A percentile compares a stretch with the other conserved stretches of the same genome.
Conservation (phyloP, 1,140 invertebrate genomes). For the Drosophila cardini region DNA sequence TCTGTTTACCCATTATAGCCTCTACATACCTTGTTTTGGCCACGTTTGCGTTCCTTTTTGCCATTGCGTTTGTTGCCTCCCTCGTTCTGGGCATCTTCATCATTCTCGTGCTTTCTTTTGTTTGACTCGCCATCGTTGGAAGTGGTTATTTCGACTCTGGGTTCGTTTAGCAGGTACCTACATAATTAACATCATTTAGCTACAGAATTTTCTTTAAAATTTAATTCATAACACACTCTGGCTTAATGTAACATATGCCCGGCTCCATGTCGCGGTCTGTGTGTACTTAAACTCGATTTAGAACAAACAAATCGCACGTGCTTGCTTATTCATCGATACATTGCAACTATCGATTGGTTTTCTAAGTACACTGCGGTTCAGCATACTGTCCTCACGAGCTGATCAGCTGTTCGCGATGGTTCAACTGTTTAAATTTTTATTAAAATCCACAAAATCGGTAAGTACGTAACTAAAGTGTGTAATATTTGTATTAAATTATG, state of each 20-base stretch:
- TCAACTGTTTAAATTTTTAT: slow-evolving; percentile 72
- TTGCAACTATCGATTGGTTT: slow-evolving; percentile 6
- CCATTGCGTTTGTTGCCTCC: slow-evolving; percentile 30
- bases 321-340: slow-evolving; percentile 21
- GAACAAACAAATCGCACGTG: slow-evolving; percentile 46
- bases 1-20: no score
- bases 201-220: background rate
- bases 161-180: slow-evolving; percentile 60
- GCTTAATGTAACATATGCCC: slow-evolving; percentile 87
- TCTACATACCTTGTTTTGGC: slow-evolving; percentile 84
- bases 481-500: background rate
- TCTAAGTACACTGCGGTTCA: background rate
- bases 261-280: slow-evolving; percentile 67
- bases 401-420: slow-evolving; percentile 66
- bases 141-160: background rate
- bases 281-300: slow-evolving; percentile 29
- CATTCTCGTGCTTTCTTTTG: slow-evolving; percentile 60
- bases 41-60: slow-evolving; percentile 83
- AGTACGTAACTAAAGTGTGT: background rate
- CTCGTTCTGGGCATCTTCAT: slow-evolving; percentile 1
- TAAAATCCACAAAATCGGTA: slow-evolving; percentile 75
- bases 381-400: background rate
- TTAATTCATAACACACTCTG: slow-evolving; percentile 80
- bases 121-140: slow-evolving; percentile 23
- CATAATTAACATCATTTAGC: background rate